Base-by-base conservation (phyloP, 2,113 vertebrate genomes). In the Lepidothrix coronata region DNA sequence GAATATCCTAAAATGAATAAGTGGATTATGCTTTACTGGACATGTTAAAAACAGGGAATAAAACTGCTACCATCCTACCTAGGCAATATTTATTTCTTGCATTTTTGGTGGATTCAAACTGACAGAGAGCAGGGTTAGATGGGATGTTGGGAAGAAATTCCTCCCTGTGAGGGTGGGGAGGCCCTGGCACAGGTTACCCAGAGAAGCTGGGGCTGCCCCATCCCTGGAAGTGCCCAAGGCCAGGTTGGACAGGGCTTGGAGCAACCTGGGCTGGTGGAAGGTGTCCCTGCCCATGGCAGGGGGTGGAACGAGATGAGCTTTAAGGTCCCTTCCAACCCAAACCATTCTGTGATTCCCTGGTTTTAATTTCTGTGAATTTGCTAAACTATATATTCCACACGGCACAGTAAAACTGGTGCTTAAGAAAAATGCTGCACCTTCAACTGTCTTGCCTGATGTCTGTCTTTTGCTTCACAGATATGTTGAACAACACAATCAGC, bases 221-320 rank as follows among this genome's bases (percentile, higher is more conserved):
- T 58, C 62, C 83, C 83, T 86, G 83, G 62, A 17, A 76, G 83
- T 86, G 72, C 3, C 62, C 83, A 35, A 43, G 83, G 62, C 9
- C 83, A 85, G 52, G 30, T 1, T 76, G 82, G 82, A 9, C 14
- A 5, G 80, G 80, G 31, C 55, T 83, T 4, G 67, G 68, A 55
- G 58, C 68, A 63, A n/a, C 59, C 81, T 74, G 70, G 72, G 21
- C 11, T 46, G 14, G 13, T 21, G 83, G 44, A 0, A 68, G 52
- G 4, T 35, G 62, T 58, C 62, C 43, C 83, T 85, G 83, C 6
- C 37, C 35, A 24, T n/a, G 61, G 51, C 35, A 5, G 61, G 61
- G 33, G 12, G 15, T 67, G 52, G 35, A 0, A 21, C 5, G 1
- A 24, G 62, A 0, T 11, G 44, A 3, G 16, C 39, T 43, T 21